These are phyloP conservation scores for Apamea crenata DNA, from an alignment of 2,888 invertebrate species.

Conservation along the genomic window DNA sequence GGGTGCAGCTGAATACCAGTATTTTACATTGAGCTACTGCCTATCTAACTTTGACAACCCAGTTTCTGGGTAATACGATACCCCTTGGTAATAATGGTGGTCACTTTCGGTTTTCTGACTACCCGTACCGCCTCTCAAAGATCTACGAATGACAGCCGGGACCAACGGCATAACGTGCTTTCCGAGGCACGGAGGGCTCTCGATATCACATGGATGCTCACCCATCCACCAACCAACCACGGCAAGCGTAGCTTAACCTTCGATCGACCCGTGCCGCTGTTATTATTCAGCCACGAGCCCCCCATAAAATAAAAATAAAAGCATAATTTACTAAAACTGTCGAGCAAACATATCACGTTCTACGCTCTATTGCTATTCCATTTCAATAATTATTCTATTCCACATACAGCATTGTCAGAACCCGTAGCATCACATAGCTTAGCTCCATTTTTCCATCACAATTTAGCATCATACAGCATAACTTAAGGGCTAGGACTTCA, in stretches of 20 bases:
- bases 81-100: neutral
- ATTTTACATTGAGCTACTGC: neutral
- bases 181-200: neutral
- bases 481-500: slow-evolving; percentile 36
- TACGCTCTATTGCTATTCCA: neutral
- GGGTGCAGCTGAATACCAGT: neutral
- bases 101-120: neutral
- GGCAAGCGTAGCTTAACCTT: neutral
- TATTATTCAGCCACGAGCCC: no score
- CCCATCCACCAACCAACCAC: neutral
- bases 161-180: neutral
- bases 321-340: neutral
- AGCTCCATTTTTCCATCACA: neutral
- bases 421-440: slow-evolving; percentile 1
- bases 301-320: neutral
- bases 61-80: neutral
- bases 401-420: neutral
- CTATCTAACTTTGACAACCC: neutral
- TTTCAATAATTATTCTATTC: neutral
- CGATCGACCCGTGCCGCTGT: neutral
- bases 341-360: slow-evolving; percentile 7
- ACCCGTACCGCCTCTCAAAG: neutral
- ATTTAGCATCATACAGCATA: neutral
- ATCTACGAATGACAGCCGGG: neutral
- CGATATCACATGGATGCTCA: neutral